These are phyloP conservation scores for Hypomesus transpacificus DNA, from an alignment of 2,113 vertebrate genomes.

Conservation along the genomic window DNA sequence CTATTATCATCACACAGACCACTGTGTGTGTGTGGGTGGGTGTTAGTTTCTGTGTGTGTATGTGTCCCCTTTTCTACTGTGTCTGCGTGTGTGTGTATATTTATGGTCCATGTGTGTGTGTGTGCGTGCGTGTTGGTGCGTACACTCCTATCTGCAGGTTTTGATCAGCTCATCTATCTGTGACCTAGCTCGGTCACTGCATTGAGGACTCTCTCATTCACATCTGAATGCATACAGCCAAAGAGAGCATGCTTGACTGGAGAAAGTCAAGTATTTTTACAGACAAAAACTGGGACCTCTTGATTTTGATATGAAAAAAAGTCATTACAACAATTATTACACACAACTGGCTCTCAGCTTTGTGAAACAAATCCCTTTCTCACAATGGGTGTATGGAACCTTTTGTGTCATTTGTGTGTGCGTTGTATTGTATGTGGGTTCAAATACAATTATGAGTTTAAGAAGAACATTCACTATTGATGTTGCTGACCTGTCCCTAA, in stretches of 20 bases:
- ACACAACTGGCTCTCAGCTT: too few species aligned
- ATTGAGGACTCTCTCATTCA: constrained; percentile 17
- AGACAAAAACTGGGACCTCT: constrained; percentile 9
- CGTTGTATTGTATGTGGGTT: too few species aligned
- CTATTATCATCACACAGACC: constrained; percentile 44
- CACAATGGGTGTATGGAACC: constrained; percentile 9
- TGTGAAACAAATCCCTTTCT: constrained; percentile 14
- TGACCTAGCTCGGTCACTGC: constrained; percentile 30
- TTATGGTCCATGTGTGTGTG: constrained; percentile 5
- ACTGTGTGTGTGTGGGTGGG: constrained; percentile 16
- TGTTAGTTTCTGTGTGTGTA: constrained; percentile 7
- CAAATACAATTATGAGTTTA: too few species aligned
- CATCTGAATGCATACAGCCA: neutral
- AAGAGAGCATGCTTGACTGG: constrained; percentile 41
- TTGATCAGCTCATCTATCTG: constrained; percentile 46
- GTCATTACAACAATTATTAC: too few species aligned
- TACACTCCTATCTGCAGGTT: constrained; percentile 17
- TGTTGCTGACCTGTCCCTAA: too few species aligned
- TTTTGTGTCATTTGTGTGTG: neutral
- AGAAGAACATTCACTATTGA: too few species aligned
- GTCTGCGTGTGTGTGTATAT: neutral
- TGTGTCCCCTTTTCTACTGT: neutral
- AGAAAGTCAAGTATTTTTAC: constrained; percentile 37
- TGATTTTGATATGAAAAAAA: constrained; percentile 22
- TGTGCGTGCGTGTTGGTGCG: constrained; percentile 18